phyloP scores from a whole-genome alignment of 2,888 invertebrate species.

The Melanchra persicariae region DNA sequence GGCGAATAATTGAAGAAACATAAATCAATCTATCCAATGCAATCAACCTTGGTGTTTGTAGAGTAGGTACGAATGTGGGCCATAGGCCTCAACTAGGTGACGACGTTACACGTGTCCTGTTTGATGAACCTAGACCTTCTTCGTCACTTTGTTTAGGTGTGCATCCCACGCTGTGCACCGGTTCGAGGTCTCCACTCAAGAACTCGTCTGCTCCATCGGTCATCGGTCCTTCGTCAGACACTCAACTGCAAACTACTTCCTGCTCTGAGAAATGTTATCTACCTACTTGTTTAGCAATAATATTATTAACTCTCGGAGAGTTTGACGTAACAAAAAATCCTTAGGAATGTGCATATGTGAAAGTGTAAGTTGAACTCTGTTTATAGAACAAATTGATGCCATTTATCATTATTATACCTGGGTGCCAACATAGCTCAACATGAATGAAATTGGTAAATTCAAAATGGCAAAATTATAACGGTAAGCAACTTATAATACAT shows the following conservation, averaged over 20 bases:
- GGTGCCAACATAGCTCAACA: slow-evolving; percentile 23
- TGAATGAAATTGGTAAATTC: slow-evolving; percentile 23
- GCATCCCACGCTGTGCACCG: slow-evolving; percentile 9
- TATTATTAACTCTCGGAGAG: slow-evolving; percentile 1
- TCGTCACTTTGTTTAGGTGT: background rate
- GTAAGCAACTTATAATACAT: slow-evolving; percentile 2
- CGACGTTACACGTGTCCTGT: slow-evolving; percentile 33
- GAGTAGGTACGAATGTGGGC: slow-evolving; percentile 27
- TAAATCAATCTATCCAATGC: slow-evolving; percentile 52
- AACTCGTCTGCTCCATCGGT: slow-evolving; percentile 8
- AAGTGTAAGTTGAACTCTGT: slow-evolving; percentile 38
- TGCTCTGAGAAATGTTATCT: slow-evolving; percentile 26
- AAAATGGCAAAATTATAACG: slow-evolving; percentile 25
- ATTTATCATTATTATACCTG: slow-evolving; percentile 37
- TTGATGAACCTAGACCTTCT: slow-evolving; percentile 4
- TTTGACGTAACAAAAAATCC: slow-evolving; percentile 28
- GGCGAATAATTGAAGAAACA: slow-evolving; percentile 49
- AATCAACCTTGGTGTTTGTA: slow-evolving; percentile 47
- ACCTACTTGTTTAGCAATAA: slow-evolving; percentile 12
- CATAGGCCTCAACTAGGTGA: slow-evolving; percentile 34
- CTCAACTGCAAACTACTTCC: slow-evolving; percentile 12
- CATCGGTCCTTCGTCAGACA: slow-evolving; percentile 7
- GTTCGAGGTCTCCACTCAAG: slow-evolving; percentile 16
- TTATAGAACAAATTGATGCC: slow-evolving; percentile 39
- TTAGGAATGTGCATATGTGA: slow-evolving; percentile 41